Conservation (phyloP, 2,888 invertebrate species). For the Eustalomyia histrio region DNA sequence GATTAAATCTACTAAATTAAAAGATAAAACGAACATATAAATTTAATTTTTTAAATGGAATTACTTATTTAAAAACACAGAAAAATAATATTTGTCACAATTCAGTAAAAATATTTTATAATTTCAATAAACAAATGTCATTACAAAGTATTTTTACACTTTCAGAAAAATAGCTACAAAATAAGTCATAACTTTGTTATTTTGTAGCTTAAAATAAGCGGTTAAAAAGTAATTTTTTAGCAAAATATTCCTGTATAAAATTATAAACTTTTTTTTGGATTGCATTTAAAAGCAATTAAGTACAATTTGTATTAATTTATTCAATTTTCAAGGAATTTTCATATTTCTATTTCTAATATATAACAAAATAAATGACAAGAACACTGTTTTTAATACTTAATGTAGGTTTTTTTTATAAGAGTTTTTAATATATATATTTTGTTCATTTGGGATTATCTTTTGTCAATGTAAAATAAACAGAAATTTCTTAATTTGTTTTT, state of each 20-base stretch:
- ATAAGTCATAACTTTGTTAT: too few relatives aligned
- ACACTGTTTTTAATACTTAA: neutral
- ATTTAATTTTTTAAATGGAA: slow-evolving; percentile 11
- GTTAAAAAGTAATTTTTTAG: too few relatives aligned
- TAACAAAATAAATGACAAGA: slow-evolving; percentile 39
- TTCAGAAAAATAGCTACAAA: too few relatives aligned
- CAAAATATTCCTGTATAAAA: too few relatives aligned
- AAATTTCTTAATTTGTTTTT: slow-evolving; percentile 26
- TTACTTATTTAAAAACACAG: slow-evolving; percentile 2
- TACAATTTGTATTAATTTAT: too few relatives aligned
- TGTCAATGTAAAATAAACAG: slow-evolving; percentile 34
- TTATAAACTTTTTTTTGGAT: too few relatives aligned
- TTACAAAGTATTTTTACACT: too few relatives aligned
- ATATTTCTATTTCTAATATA: too few relatives aligned
- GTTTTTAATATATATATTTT: neutral
- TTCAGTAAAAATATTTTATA: neutral
- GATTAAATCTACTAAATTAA: neutral
- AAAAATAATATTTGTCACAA: neutral
- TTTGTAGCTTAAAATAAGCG: too few relatives aligned
- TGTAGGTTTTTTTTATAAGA: neutral
- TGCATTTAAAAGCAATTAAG: neutral
- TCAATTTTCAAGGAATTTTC: too few relatives aligned
- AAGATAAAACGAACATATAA: neutral
- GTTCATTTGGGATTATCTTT: slow-evolving; percentile 18
- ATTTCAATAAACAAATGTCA: neutral